Conservation (phyloP, 2,888 invertebrate species). For the Timema podura region DNA sequence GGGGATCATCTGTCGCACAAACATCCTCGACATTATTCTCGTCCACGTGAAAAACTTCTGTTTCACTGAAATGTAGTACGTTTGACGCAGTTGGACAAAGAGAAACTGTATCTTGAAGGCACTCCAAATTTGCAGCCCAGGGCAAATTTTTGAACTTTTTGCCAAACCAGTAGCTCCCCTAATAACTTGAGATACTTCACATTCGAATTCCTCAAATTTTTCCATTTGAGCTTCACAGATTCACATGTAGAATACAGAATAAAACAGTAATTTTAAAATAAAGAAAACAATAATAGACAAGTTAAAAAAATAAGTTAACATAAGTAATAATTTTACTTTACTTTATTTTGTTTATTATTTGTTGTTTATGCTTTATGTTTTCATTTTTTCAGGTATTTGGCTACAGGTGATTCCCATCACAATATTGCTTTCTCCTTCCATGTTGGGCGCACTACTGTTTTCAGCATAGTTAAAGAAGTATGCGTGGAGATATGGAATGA, state of each 20-base stretch:
- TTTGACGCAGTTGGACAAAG: not conserved
- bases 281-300: not conserved
- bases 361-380: not conserved
- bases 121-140: not conserved
- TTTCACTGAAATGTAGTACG: no score
- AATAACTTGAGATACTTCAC: not conserved
- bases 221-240: not conserved
- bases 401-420: slow-evolving; percentile 37
- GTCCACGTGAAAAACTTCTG: no score
- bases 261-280: not conserved
- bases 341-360: not conserved
- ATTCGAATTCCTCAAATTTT: not conserved
- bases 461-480: slow-evolving; percentile 37
- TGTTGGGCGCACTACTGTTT: slow-evolving; percentile 39
- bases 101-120: not conserved
- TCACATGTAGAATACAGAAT: not conserved
- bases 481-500: slow-evolving; percentile 37
- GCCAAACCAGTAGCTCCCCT: not conserved
- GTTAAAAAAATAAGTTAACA: not conserved
- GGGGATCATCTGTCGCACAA: no score
- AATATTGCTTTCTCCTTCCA: slow-evolving; percentile 39
- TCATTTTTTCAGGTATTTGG: slow-evolving; percentile 36
- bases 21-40: no score
- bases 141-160: not conserved
- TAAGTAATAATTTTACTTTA: not conserved